Conservation (phyloP, 2,113 vertebrate genomes). For the Colinus virginianus region DNA sequence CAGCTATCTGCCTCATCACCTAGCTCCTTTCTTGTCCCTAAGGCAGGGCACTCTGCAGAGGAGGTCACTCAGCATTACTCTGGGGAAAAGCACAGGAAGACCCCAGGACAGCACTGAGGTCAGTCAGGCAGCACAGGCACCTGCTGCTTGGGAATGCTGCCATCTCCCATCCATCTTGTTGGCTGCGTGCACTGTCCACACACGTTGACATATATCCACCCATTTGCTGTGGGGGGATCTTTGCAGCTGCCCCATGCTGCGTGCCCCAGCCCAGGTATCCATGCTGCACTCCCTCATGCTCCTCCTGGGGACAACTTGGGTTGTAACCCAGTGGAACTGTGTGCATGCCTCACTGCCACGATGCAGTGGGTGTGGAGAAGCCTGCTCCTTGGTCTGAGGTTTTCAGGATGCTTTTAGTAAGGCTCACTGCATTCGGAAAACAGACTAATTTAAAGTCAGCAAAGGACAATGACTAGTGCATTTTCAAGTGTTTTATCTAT, state of each 20-base stretch:
- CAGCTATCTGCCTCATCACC: neutral
- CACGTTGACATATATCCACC: neutral
- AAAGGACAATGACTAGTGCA: neutral
- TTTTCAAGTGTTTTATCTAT: neutral
- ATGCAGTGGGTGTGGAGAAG: neutral
- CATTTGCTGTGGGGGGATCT: accelerated
- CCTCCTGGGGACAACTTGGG: conserved; percentile 26
- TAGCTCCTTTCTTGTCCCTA: neutral
- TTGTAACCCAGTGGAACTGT: conserved; percentile 39
- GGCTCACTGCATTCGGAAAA: neutral
- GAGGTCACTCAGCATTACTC: neutral
- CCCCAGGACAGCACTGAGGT: accelerated
- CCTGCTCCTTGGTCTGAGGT: neutral
- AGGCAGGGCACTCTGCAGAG: neutral
- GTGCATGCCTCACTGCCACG: conserved; percentile 17
- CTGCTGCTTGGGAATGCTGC: neutral
- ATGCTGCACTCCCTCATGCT: conserved; percentile 23
- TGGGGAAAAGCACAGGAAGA: neutral
- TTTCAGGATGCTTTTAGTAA: neutral
- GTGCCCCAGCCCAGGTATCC: conserved; percentile 12
- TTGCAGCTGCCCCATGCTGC: neutral
- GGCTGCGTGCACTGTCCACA: accelerated
- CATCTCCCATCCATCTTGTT: accelerated
- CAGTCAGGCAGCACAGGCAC: neutral
- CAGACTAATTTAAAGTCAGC: neutral